phyloP scores from a whole-genome alignment of 2,888 invertebrate genomes.

The Nebria brevicollis region DNA sequence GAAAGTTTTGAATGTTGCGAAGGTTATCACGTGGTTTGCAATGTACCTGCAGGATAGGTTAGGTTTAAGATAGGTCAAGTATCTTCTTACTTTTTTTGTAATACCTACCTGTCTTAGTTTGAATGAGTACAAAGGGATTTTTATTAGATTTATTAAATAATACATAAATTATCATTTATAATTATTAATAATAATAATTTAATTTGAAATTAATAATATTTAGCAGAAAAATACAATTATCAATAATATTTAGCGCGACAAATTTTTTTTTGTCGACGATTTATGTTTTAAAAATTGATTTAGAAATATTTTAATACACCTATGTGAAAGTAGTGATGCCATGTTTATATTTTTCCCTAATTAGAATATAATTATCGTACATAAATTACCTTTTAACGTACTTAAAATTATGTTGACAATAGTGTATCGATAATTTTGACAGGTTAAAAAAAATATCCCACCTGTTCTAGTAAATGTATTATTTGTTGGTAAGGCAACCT shows the following conservation, averaged over 20 bases:
- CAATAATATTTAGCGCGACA: no score
- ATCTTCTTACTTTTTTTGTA: background rate
- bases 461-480: background rate
- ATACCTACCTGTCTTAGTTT: background rate
- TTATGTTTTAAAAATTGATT: background rate
- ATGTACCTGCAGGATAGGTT: background rate
- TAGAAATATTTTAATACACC: background rate
- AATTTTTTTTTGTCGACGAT: background rate
- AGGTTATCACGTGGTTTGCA: background rate
- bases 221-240: no score
- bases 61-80: background rate
- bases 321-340: background rate
- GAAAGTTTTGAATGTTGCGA: background rate
- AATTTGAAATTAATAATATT: no score
- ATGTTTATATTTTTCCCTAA: background rate
- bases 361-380: background rate
- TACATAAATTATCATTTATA: no score
- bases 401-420: background rate
- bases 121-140: no score
- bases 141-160: background rate
- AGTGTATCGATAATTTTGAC: background rate
- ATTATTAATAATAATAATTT: no score
- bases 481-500: background rate
- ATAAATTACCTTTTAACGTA: background rate
- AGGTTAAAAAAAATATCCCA: background rate